phyloP scores from a whole-genome alignment of 2,797 vertebrate species.

The Microcaecilia unicolor region DNA sequence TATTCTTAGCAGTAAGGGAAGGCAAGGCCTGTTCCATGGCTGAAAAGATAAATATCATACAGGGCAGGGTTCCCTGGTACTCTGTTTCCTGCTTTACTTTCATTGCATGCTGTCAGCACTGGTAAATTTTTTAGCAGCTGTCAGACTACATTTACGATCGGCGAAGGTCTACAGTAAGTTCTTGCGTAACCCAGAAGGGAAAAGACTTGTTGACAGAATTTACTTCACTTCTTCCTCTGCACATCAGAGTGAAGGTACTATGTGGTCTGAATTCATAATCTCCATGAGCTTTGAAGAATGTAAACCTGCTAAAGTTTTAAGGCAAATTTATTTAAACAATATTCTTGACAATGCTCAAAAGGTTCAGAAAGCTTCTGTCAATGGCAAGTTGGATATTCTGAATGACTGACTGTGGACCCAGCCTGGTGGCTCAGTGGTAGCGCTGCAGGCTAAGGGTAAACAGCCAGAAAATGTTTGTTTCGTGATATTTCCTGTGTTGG shows the following conservation, averaged over 20 bases:
- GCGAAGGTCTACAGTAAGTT: conserved; percentile 32
- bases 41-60: conserved; percentile 26
- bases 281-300: conserved; percentile 11
- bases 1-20: too few relatives aligned
- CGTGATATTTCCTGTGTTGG: too few relatives aligned
- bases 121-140: conserved; percentile 55
- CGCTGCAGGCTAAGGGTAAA: too few relatives aligned
- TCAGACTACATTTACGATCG: conserved; percentile 53
- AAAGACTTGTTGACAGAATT: conserved; percentile 33
- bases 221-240: conserved; percentile 36
- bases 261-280: conserved; percentile 34
- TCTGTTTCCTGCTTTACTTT: conserved; percentile 36
- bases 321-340: too few relatives aligned
- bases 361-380: too few relatives aligned
- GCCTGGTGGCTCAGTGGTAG: too few relatives aligned
- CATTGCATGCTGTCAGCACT: conserved; percentile 36
- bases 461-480: too few relatives aligned
- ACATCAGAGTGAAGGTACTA: conserved; percentile 33
- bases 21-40: too few relatives aligned
- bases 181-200: conserved; percentile 39
- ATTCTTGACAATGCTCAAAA: too few relatives aligned
- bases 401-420: too few relatives aligned
- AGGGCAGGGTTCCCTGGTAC: conserved; percentile 12
- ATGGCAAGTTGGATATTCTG: too few relatives aligned
- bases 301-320: conserved; percentile 17